Percentiles rank a stretch among this genome's conserved stretches.
phyloP scores from a whole-genome alignment of 2,113 vertebrate genomes.

The Cephalopholis sonnerati region DNA sequence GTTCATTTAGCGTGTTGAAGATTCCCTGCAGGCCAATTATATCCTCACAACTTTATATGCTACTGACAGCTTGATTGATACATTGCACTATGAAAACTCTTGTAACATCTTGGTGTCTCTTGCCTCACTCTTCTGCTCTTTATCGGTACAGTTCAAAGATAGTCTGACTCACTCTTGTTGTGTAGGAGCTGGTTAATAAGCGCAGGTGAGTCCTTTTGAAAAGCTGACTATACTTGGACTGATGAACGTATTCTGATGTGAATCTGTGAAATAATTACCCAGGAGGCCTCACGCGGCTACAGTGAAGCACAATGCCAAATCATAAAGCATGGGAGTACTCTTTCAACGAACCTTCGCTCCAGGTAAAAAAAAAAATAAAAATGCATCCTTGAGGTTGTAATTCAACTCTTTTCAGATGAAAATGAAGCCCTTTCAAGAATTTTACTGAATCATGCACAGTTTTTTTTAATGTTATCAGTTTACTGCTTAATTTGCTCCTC shows the following conservation, averaged over 20 bases:
- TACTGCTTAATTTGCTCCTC: not conserved
- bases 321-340: slow-evolving; percentile 15
- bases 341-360: slow-evolving; percentile 13
- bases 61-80: not conserved
- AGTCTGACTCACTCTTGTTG: slow-evolving; percentile 6
- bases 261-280: slow-evolving; percentile 44
- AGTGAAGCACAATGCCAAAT: slow-evolving; percentile 26
- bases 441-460: not conserved
- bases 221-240: not conserved
- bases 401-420: slow-evolving; percentile 18
- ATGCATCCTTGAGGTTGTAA: not conserved
- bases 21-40: not conserved
- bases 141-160: slow-evolving; percentile 13
- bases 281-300: slow-evolving; percentile 20
- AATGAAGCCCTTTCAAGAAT: slow-evolving; percentile 17
- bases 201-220: slow-evolving; percentile 30
- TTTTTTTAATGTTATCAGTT: not conserved
- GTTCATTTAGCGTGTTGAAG: not conserved
- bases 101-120: not conserved
- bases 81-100: not conserved
- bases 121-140: not conserved
- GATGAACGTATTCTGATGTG: slow-evolving; percentile 46
- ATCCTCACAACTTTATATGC: not conserved
- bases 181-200: slow-evolving; percentile 27
- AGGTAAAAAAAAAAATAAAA: not conserved